Evolutionary conservation across 2,888 invertebrate species (phyloP).

Genomic region (Embidobia sp.): DNA sequence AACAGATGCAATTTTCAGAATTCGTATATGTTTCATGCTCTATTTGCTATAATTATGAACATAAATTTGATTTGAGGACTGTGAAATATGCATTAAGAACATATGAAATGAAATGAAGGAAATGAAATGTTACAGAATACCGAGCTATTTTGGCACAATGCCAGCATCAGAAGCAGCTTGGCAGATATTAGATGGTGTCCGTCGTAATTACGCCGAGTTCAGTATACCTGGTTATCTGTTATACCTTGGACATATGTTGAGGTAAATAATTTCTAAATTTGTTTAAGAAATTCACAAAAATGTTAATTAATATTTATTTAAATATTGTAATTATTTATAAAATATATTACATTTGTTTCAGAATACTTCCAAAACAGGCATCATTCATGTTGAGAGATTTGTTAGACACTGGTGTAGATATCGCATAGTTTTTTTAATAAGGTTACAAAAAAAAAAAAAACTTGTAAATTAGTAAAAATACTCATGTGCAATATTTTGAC

Average conservation of each 20-base stretch:
- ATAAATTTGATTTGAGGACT: too few species aligned
- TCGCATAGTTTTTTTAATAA: too few species aligned
- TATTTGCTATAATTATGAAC: too few species aligned
- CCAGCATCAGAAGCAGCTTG: constrained; percentile 84
- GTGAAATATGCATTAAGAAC: not conserved
- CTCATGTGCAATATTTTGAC: too few species aligned
- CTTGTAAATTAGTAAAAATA: too few species aligned
- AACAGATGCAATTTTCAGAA: too few species aligned
- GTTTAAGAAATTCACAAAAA: too few species aligned
- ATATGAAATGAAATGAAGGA: not conserved
- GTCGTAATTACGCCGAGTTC: constrained; percentile 85
- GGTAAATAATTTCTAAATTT: too few species aligned
- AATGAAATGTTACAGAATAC: constrained; percentile 82
- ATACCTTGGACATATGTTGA: constrained; percentile 84
- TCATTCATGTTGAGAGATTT: constrained; percentile 85
- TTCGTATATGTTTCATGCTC: too few species aligned
- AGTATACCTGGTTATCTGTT: constrained; percentile 85
- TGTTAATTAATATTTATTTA: not conserved
- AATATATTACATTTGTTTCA: constrained; percentile 68
- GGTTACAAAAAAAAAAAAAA: too few species aligned
- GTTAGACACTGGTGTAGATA: constrained; percentile 86
- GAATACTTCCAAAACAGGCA: constrained; percentile 84
- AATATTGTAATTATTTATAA: not conserved
- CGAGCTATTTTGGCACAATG: constrained; percentile 86
- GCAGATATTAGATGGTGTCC: constrained; percentile 85